phyloP scores from a whole-genome alignment of 2,113 vertebrate species.

The Phyllostomus hastatus region DNA sequence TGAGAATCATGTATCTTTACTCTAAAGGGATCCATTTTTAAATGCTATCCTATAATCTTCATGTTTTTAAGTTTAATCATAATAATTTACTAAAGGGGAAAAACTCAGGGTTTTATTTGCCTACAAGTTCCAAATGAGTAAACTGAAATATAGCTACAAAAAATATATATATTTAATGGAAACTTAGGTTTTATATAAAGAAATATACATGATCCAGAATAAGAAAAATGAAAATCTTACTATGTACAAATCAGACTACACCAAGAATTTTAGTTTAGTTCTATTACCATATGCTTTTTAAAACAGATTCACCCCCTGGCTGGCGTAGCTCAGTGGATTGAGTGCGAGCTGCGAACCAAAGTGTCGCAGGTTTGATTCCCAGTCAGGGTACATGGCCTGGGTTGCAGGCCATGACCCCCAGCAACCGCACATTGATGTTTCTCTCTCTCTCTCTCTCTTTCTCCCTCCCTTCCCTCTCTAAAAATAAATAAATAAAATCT shows the following conservation, averaged over 20 bases:
- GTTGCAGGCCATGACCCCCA: no score
- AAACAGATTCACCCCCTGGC: not conserved
- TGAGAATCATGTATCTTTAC: constrained; percentile 15
- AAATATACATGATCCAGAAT: not conserved
- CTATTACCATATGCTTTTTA: not conserved
- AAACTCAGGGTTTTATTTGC: not conserved
- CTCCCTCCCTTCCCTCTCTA: no score
- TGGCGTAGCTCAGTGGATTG: no score
- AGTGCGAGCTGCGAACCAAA: no score
- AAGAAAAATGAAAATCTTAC: not conserved
- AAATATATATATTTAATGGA: not conserved
- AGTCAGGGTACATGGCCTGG: no score
- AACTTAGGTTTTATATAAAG: not conserved
- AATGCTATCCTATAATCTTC: not conserved
- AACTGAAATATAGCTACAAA: not conserved
- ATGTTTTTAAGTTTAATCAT: not conserved
- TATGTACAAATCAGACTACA: not conserved
- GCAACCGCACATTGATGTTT: no score
- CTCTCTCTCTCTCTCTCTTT: no score
- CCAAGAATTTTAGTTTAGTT: not conserved
- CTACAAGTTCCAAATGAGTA: constrained; percentile 49
- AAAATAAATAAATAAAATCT: no score
- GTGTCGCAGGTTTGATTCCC: no score
- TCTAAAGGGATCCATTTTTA: constrained; percentile 24
- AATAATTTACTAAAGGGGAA: not conserved